A percentile compares a stretch with the other conserved stretches of the same genome.
These are phyloP conservation scores for Machimus atricapillus DNA, from an alignment of 2,888 invertebrate genomes.

Conservation along the genomic window DNA sequence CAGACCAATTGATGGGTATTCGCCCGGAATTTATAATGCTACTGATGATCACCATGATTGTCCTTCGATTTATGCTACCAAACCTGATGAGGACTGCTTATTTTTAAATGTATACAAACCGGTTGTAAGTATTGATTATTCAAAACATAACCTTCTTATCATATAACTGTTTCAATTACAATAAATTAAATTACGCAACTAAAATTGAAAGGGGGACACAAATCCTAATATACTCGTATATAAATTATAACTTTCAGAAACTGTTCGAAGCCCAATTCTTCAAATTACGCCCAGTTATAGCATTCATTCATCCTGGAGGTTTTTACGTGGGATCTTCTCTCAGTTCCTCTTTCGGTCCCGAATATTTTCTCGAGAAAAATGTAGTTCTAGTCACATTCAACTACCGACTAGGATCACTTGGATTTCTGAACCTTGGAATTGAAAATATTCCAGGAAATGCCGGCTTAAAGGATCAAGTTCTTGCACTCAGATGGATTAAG, in stretches of 20 bases:
- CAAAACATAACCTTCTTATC: too few species aligned
- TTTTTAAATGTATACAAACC: constrained; percentile 57
- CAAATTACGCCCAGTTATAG: constrained; percentile 65
- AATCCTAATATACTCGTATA: too few species aligned
- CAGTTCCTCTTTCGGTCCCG: constrained; percentile 63
- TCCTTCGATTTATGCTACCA: constrained; percentile 57
- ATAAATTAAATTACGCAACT: too few species aligned
- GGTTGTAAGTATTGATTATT: neutral
- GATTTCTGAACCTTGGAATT: constrained; percentile 64
- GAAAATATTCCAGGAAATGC: constrained; percentile 65
- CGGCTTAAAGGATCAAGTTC: constrained; percentile 68
- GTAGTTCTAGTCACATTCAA: constrained; percentile 69
- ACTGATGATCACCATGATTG: constrained; percentile 65
- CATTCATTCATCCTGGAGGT: constrained; percentile 72
- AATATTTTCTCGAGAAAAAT: constrained; percentile 67
- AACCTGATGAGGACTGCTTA: constrained; percentile 65
- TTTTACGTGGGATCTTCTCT: constrained; percentile 64
- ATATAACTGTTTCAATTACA: too few species aligned
- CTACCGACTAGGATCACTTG: constrained; percentile 67
- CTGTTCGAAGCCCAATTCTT: too few species aligned
- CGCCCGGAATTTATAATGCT: constrained; percentile 55
- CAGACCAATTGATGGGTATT: neutral
- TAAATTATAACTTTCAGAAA: too few species aligned
- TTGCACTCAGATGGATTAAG: constrained; percentile 65
- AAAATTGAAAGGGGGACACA: too few species aligned